Evolutionary conservation across 2,888 invertebrate species (phyloP), one percentile per base, ranked within the genome.

Genomic region (Lycaena phlaeas): DNA sequence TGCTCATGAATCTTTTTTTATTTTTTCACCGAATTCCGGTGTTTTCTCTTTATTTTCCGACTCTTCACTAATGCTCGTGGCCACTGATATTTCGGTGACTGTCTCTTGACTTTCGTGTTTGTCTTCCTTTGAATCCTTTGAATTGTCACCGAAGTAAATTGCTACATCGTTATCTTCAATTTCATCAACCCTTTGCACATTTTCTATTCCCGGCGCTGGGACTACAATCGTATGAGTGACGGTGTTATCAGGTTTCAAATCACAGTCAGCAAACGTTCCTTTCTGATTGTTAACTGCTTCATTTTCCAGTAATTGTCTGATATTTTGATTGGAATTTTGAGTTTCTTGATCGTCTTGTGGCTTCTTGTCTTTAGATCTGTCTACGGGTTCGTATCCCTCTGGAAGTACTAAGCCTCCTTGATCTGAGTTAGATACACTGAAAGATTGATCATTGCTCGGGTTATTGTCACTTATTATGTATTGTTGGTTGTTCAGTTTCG

Each of bases 151-250:
- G 51, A 88, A 89, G 56, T 85, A 89, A 18, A 89, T 67, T 0
- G 88, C 88, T 0, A 89, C 87, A 38, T 88, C 88, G 38, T 87
- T 87, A 18, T 87, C 85, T 39, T 86, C 85, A 3, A 86, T 62
- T 4, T 87, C 74, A 9, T 74, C 66, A 0, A 85, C 64, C 1
- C 72, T 54, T 15, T 59, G 51, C 0, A 57, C 57, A 26, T 58
- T 68, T 1, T 68, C 66, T 1, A 63, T 48, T 2, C 48, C 61
- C 3, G 74, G 70, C 0, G 86, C 64, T 0, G 85, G 69, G 0
- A 86, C 73, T 0, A 79, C 61, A 0, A 85, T 71, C 0, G 72
- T 68, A 41, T 75, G 81, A 10, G 67, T 75, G 0, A 84, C 56
- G 0, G 87, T 86, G 3, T 78, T 71, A 30, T 85, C 82, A 0